Conservation (phyloP, 2,888 invertebrate species). For the Ryuthela nishihirai region DNA sequence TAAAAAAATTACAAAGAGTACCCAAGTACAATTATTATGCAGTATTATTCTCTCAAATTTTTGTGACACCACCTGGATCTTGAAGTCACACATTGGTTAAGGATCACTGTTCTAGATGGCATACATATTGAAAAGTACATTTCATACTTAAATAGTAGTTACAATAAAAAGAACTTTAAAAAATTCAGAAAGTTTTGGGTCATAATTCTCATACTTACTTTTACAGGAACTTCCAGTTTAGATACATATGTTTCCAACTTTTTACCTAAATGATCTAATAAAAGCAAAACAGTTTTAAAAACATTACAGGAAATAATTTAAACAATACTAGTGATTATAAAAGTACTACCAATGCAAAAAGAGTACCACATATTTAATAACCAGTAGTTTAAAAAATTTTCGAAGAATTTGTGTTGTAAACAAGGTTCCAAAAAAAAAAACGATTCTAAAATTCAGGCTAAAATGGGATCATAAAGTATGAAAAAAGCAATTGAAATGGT, state of each 20-base stretch:
- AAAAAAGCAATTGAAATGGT: neutral
- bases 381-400: neutral
- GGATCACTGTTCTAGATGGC: too few species aligned
- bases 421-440: neutral
- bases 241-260: slow-evolving; percentile 85
- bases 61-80: too few species aligned
- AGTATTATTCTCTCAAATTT: too few species aligned
- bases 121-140: too few species aligned
- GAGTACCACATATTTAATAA: too few species aligned
- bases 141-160: too few species aligned
- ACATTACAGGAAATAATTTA: neutral
- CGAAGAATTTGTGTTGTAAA: neutral
- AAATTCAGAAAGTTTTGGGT: neutral
- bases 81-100: too few species aligned
- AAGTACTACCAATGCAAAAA: too few species aligned
- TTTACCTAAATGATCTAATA: slow-evolving; percentile 77
- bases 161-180: neutral
- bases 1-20: too few species aligned
- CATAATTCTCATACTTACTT: slow-evolving; percentile 39
- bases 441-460: neutral
- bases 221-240: slow-evolving; percentile 75
- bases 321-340: neutral
- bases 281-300: slow-evolving; percentile 21
- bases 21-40: too few species aligned
- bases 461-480: neutral